phyloP scores from a whole-genome alignment of 2,888 invertebrate genomes.

The Pammene aurita region DNA sequence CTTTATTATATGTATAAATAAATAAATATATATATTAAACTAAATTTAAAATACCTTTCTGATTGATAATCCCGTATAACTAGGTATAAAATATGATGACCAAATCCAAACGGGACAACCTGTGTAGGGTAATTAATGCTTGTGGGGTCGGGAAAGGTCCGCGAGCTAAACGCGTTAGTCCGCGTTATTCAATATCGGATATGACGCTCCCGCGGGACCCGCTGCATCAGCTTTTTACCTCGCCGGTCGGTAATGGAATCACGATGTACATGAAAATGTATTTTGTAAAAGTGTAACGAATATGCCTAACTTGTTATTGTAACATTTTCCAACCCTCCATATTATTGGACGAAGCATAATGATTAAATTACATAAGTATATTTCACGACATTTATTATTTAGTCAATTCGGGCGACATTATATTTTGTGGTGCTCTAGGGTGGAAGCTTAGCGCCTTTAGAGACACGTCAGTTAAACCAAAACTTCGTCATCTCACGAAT shows the following conservation, averaged over 20 bases:
- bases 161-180: conserved; percentile 73
- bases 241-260: conserved; percentile 61
- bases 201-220: conserved; percentile 66
- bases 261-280: conserved; percentile 42
- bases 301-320: conserved; percentile 33
- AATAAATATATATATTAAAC: too few species aligned
- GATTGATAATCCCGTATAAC: too few species aligned
- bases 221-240: conserved; percentile 52
- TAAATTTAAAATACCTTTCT: too few species aligned
- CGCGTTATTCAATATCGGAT: conserved; percentile 77
- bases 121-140: conserved; percentile 66
- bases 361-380: too few species aligned
- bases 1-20: too few species aligned
- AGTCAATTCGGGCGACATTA: too few species aligned
- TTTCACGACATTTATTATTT: too few species aligned
- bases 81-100: not conserved
- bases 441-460: too few species aligned
- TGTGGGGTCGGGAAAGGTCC: conserved; percentile 68
- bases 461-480: too few species aligned
- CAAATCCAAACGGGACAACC: conserved; percentile 4
- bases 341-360: not conserved
- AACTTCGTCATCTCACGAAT: too few species aligned
- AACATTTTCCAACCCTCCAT: conserved; percentile 13
- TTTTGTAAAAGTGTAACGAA: conserved; percentile 36
- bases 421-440: too few species aligned